Evolutionary conservation across 2,888 invertebrate genomes (phyloP).

Genomic region (Pyralis farinalis): DNA sequence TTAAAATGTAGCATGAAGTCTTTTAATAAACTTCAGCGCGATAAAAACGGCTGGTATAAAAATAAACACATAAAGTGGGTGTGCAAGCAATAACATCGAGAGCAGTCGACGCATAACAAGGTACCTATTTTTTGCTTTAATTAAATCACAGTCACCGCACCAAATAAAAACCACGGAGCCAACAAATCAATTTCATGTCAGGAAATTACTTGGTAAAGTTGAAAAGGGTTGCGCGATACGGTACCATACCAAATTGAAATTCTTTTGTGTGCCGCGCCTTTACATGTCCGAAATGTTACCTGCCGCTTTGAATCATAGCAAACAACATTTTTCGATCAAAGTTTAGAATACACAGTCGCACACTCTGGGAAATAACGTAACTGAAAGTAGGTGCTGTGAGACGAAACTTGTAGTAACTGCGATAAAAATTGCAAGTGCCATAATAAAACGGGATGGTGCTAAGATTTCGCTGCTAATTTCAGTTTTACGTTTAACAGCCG

Average conservation of each 20-base stretch:
- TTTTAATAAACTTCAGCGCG: too few relatives aligned
- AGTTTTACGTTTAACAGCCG: not conserved
- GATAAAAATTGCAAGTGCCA: not conserved
- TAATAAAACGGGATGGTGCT: not conserved
- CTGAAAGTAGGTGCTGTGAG: not conserved
- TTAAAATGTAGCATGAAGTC: too few relatives aligned
- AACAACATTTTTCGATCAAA: conserved; percentile 53
- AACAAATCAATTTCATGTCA: conserved; percentile 76
- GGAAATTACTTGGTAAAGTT: conserved; percentile 76
- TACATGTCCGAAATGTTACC: conserved; percentile 70
- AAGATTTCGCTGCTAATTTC: not conserved
- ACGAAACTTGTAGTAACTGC: conserved; percentile 13
- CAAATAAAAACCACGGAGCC: conserved; percentile 68
- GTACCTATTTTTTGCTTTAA: conserved; percentile 52
- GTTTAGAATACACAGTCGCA: conserved; percentile 34
- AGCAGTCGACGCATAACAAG: not conserved
- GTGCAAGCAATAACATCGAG: not conserved
- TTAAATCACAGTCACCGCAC: conserved; percentile 60
- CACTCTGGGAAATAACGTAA: conserved; percentile 16
- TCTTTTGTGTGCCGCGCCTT: conserved; percentile 71
- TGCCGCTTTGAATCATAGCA: conserved; percentile 54
- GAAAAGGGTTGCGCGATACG: conserved; percentile 71
- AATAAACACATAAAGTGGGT: not conserved
- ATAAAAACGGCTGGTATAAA: not conserved
- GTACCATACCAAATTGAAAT: conserved; percentile 76